Conservation (phyloP, 2,113 vertebrate species). For the Cyanoramphus novaezelandiae region DNA sequence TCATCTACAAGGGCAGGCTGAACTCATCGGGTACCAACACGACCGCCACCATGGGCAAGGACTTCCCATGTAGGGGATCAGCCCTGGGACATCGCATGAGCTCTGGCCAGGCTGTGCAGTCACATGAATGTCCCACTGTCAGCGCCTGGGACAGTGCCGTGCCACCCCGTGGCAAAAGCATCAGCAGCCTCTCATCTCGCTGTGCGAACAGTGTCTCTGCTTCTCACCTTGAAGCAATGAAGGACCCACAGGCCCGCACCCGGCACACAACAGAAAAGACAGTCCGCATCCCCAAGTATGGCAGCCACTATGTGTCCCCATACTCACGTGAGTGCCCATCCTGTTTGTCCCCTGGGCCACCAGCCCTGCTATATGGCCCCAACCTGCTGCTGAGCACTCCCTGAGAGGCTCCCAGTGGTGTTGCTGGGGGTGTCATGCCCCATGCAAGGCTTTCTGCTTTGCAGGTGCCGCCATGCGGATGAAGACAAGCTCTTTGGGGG, state of each 20-base stretch:
- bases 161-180: background rate
- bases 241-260: background rate
- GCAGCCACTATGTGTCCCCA: background rate
- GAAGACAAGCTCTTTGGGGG: background rate
- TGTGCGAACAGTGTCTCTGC: background rate
- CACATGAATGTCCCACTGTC: background rate
- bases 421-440: background rate
- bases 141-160: background rate
- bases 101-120: background rate
- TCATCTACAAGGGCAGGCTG: conserved; percentile 72
- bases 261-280: background rate
- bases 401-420: fast-evolving
- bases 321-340: background rate
- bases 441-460: fast-evolving
- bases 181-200: background rate
- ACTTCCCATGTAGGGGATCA: conserved; percentile 2
- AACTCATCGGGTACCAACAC: background rate
- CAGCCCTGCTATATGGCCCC: fast-evolving
- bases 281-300: background rate
- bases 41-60: background rate
- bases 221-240: background rate
- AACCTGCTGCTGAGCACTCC: background rate
- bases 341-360: background rate
- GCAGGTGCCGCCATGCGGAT: background rate
- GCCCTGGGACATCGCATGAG: background rate